Evolutionary conservation across 2,888 invertebrate genomes (phyloP).

Genomic region (Lycophotia porphyrea): DNA sequence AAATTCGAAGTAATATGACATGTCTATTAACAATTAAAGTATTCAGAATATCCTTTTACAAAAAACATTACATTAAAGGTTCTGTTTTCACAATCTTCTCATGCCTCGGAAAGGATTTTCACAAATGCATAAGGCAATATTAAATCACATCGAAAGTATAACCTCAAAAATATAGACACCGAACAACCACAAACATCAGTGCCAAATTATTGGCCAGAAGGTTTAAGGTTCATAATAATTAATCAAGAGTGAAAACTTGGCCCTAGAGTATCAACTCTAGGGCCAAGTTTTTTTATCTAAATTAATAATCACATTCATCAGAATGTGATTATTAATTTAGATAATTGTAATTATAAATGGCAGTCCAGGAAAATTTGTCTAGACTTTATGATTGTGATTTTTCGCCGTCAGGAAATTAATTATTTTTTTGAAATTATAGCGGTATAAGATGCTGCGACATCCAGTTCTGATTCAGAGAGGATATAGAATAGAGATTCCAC

Average conservation of each 20-base stretch:
- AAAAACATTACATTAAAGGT: background rate
- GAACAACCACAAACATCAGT: background rate
- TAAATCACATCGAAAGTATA: background rate
- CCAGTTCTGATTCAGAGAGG: background rate
- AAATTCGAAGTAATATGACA: too few relatives aligned
- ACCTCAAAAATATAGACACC: background rate
- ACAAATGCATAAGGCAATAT: background rate
- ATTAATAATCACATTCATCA: too few relatives aligned
- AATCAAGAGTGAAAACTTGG: slow-evolving; percentile 37
- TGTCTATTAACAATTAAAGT: background rate
- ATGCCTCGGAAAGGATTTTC: background rate
- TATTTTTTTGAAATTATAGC: slow-evolving; percentile 17
- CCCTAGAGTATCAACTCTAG: too few relatives aligned
- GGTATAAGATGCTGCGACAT: background rate
- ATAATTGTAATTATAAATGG: slow-evolving; percentile 37
- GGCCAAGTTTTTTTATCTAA: too few relatives aligned
- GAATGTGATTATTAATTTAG: slow-evolving; percentile 39
- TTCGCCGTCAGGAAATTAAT: slow-evolving; percentile 29
- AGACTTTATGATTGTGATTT: slow-evolving; percentile 29
- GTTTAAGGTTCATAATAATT: background rate
- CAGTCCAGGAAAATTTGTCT: slow-evolving; percentile 30
- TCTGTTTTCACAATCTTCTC: background rate
- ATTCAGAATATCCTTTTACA: background rate
- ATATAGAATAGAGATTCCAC: background rate
- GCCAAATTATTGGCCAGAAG: background rate